Conservation (phyloP, 2,797 vertebrate genomes). For the Anguilla obscura region DNA sequence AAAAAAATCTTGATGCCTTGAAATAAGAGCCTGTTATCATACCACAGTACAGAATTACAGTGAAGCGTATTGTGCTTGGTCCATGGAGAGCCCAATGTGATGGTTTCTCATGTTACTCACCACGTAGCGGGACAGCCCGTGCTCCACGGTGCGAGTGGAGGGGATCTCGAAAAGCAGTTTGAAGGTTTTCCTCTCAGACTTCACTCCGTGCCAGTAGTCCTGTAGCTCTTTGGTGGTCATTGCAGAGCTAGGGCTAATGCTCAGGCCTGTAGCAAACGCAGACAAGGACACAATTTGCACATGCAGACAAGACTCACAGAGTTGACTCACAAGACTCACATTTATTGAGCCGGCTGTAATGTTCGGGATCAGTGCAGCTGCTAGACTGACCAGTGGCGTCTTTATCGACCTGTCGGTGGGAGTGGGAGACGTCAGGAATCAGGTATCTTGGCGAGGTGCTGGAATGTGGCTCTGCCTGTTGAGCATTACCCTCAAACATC, state of each 20-base stretch:
- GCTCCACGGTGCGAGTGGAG: constrained; percentile 71
- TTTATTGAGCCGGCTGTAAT: not conserved
- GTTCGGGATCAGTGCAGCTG: not conserved
- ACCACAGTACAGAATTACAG: not conserved
- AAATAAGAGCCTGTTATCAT: constrained; percentile 1
- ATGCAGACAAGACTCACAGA: constrained; percentile 19
- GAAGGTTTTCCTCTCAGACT: constrained; percentile 67
- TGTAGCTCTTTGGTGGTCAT: constrained; percentile 91
- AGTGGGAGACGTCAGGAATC: not conserved
- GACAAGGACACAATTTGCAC: constrained; percentile 15
- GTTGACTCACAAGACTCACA: not conserved
- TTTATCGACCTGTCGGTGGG: not conserved
- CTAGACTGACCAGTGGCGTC: constrained; percentile 16
- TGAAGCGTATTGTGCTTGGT: not conserved
- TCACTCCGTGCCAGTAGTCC: constrained; percentile 79
- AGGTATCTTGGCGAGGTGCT: not conserved
- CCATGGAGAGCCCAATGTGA: not conserved
- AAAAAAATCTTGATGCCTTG: not conserved
- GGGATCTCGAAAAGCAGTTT: constrained; percentile 86
- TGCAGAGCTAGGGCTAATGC: constrained; percentile 61
- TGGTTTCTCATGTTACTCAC: constrained; percentile 63
- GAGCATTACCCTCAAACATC: not conserved
- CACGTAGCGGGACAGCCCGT: constrained; percentile 79
- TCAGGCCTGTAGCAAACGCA: constrained; percentile 39
- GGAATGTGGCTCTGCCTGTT: not conserved